These are phyloP conservation scores for Baccha elongata DNA, from an alignment of 2,888 invertebrate genomes.

Conservation along the genomic window DNA sequence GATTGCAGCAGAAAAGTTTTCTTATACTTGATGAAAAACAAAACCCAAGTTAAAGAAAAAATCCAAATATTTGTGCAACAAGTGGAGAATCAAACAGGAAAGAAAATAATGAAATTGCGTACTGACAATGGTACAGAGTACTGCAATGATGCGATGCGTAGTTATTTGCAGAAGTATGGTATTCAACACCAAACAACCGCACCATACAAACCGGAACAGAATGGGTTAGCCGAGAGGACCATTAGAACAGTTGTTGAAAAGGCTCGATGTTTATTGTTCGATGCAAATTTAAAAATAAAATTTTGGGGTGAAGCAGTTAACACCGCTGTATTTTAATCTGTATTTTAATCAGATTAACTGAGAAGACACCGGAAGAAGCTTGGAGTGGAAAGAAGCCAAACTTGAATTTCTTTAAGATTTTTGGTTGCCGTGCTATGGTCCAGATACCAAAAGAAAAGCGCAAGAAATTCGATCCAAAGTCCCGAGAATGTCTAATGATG, in stretches of 20 bases:
- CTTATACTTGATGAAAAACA: constrained; percentile 77
- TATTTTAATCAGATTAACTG: constrained; percentile 37
- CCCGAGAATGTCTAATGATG: constrained; percentile 38
- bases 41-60: constrained; percentile 74
- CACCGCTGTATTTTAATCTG: constrained; percentile 21
- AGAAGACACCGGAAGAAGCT: too few relatives aligned
- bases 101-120: constrained; percentile 74
- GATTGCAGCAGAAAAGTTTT: constrained; percentile 75
- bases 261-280: constrained; percentile 6
- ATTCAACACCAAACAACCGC: constrained; percentile 77
- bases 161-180: constrained; percentile 71
- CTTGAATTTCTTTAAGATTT: background rate
- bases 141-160: constrained; percentile 56
- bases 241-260: constrained; percentile 56
- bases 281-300: background rate
- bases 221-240: constrained; percentile 77
- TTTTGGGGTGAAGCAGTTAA: constrained; percentile 35
- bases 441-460: constrained; percentile 44
- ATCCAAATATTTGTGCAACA: constrained; percentile 75
- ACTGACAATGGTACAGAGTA: constrained; percentile 76
- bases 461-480: constrained; percentile 20
- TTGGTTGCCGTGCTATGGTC: constrained; percentile 9
- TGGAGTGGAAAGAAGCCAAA: too few relatives aligned
- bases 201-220: constrained; percentile 78
- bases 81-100: constrained; percentile 75